These are phyloP conservation scores for Pungitius pungitius DNA, from an alignment of 2,113 vertebrate species.

Conservation along the genomic window DNA sequence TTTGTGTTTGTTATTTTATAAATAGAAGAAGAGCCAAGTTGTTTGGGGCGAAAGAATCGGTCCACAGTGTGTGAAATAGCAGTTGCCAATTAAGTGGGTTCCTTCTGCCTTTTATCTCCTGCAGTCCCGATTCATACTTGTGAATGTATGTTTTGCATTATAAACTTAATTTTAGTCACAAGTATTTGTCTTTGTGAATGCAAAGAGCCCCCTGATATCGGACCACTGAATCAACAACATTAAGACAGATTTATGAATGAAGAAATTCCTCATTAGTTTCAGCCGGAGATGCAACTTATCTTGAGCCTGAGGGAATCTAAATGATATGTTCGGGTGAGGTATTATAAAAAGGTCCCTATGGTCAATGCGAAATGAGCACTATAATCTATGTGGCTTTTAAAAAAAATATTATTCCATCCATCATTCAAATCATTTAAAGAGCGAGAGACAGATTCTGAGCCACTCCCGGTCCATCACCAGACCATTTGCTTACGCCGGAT, in stretches of 20 bases:
- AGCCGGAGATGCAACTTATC: background rate
- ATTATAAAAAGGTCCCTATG: background rate
- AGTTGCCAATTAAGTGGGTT: no score
- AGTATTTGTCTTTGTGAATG: background rate
- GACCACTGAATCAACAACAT: background rate
- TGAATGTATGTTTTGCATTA: background rate
- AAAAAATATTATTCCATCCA: constrained; percentile 20
- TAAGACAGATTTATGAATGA: background rate
- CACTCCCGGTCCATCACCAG: constrained; percentile 46
- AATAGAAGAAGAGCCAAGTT: background rate
- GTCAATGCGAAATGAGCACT: background rate
- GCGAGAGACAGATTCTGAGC: constrained; percentile 22
- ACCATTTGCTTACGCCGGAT: constrained; percentile 80
- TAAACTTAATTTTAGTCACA: background rate
- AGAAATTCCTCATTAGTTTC: background rate
- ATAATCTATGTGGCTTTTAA: background rate
- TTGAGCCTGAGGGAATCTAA: background rate
- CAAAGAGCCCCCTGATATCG: background rate
- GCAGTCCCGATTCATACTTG: background rate
- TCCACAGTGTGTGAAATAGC: background rate
- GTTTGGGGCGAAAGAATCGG: background rate
- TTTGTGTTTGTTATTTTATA: constrained; percentile 16
- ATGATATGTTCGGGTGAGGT: background rate
- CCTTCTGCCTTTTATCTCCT: background rate
- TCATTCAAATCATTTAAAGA: constrained; percentile 44